Base-by-base conservation (phyloP, 2,888 invertebrate species). In the Mongoloraphidia duomilia region DNA sequence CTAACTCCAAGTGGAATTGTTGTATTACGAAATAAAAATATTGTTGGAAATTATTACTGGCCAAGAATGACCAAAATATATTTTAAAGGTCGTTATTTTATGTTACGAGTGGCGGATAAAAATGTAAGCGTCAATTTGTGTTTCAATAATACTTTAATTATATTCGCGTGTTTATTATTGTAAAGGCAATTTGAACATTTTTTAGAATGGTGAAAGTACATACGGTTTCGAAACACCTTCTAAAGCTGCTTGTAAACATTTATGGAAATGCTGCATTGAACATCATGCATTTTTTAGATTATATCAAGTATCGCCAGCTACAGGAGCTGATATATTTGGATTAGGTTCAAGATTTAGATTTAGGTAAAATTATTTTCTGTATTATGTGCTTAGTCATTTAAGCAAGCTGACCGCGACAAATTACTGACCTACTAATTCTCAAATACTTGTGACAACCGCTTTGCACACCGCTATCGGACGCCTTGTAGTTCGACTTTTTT, bases 21-120 rank as follows among this genome's bases (percentile, higher is more conserved):
- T 64, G 85, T 96, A 52, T 75, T 95, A 61, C 80, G 93, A 59
- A 94, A 94, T 70, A 94, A 94, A 74, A 87, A 85, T 66, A 94
- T 94, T 68, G 94, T 95, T 54, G 94, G 93, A 59, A 94, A 92
- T 74, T 95, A 96, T 73, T 95, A 92, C 74, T 96, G 96, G 95
- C 94, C 95, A 55, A 80, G 95, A 63, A 94, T 96, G 65, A 87
- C 90, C 60, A 95, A 95, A 76, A 87, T 95, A 63, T 92, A 91
- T 70, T 91, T 90, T 74, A 94, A 94, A 75, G 92, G 91, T 61
- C 84, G 91, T 65, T 93, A 92, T 72, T 95, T 96, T 72, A 94
- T 95, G 89, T 77, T 95, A 51, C 79, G 90, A 63, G 94, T 95
- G 57, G 86, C 88, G 61, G 95, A 95, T 72, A 95, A 94, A 77